Percentiles rank a stretch among this genome's conserved stretches.
phyloP scores from a whole-genome alignment of 1,140 invertebrate genomes.

The Orchestia grillus region DNA sequence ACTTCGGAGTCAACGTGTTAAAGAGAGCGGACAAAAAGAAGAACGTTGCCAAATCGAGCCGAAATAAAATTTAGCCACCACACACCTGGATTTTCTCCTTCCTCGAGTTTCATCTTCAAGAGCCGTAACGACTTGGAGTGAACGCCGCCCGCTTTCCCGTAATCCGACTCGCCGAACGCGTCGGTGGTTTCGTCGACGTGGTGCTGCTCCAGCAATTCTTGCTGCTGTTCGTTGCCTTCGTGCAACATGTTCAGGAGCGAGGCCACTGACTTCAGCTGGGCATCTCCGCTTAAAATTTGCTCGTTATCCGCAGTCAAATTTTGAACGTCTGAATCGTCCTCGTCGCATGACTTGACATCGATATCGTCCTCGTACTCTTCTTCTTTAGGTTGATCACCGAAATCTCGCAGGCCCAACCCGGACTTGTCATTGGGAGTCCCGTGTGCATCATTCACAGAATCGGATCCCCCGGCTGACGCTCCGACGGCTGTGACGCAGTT shows the following conservation, averaged over 20 bases:
- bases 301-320: slow-evolving; percentile 7
- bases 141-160: slow-evolving; percentile 1
- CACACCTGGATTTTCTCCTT: background rate
- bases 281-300: slow-evolving; percentile 14
- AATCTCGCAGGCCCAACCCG: background rate
- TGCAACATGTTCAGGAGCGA: slow-evolving; percentile 14
- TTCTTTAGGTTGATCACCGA: background rate
- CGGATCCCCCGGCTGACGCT: background rate
- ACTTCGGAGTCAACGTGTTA: no score
- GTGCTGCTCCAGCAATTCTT: background rate
- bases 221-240: slow-evolving; percentile 16
- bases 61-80: background rate
- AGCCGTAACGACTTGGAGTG: slow-evolving; percentile 39
- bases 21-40: no score
- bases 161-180: slow-evolving; percentile 1
- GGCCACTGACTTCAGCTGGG: slow-evolving; percentile 22
- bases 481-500: background rate
- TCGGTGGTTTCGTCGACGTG: background rate
- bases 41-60: no score
- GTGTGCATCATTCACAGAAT: background rate
- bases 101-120: slow-evolving; percentile 51
- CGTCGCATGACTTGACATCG: background rate
- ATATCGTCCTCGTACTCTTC: background rate
- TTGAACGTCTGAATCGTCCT: background rate
- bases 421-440: slow-evolving; percentile 10